Evolutionary conservation across 2,888 invertebrate species (phyloP), one percentile per base, ranked within the genome.

Genomic region (Perizoma affinitatum): DNA sequence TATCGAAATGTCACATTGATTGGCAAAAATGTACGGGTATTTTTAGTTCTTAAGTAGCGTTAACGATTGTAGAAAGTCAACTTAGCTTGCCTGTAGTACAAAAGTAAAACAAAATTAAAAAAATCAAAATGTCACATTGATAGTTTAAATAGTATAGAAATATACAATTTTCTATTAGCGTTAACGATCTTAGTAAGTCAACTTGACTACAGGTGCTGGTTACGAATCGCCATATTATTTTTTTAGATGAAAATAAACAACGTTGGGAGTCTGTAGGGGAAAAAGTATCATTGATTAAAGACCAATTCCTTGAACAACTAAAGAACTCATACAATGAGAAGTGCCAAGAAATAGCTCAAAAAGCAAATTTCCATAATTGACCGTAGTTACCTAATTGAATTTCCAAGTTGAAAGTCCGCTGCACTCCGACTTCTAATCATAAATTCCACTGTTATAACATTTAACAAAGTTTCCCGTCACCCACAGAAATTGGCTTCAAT

Each of bases 391-490:
- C 61, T 79, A 81, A 83, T 82, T 80, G 74, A 78, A 79, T 83
- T 78, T 69, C 70, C 72, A 80, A 82, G 75, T 81, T 78, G 71
- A 59, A 67, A 73, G 73, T 69, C 68, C 68, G 73, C 75, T 75
- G 73, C 78, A 78, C 75, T 75, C 70, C 73, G 69, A 75, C 75
- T 76, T 79, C 76, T 81, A 80, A 83, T 82, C 80, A 83, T 83
- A 83, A 83, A 84, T 83, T 84, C 77, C 73, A 71, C 72, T 80
- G 80, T 78, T 83, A 83, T 79, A 81, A 81, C 77, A 78, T 82
- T 82, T 82, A 81, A 80, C 83, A 81, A 84, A 83, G 80, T 84
- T 86, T 76, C 75, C 79, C 79, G 83, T 83, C 83, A 76, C 74
- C 76, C 64, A 69, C 84, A 85, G 80, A 82, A 81, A 86, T 84